These are phyloP conservation scores for Tricholauxania praeusta DNA, from an alignment of 2,888 invertebrate genomes.

Conservation along the genomic window DNA sequence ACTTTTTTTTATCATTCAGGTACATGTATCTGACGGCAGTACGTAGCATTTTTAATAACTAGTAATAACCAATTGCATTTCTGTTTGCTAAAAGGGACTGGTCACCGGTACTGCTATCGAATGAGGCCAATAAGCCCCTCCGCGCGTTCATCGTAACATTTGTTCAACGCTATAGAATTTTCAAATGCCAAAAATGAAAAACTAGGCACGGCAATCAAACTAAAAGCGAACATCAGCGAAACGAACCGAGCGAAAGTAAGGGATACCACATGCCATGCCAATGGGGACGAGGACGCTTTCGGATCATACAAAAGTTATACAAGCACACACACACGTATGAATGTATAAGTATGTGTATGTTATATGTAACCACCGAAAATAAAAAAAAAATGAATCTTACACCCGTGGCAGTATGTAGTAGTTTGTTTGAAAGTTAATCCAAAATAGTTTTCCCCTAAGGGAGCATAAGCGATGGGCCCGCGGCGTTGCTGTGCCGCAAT, in stretches of 20 bases:
- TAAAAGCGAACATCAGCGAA: slow-evolving; percentile 51
- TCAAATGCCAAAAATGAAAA: slow-evolving; percentile 45
- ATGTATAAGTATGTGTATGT: neutral
- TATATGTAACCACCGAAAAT: neutral
- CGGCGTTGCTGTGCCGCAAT: neutral
- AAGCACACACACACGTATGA: slow-evolving; percentile 1
- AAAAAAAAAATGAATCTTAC: neutral
- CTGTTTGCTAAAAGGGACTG: neutral
- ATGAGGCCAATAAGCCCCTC: neutral
- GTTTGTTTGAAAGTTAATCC: slow-evolving; percentile 36
- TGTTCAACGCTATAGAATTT: neutral
- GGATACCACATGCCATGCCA: neutral
- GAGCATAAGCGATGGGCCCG: slow-evolving; percentile 25
- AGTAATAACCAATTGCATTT: slow-evolving; percentile 17
- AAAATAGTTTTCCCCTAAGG: slow-evolving; percentile 35
- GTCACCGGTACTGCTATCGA: neutral
- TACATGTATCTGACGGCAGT: no score
- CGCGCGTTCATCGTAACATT: neutral
- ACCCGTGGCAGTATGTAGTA: neutral
- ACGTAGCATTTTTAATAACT: slow-evolving; percentile 17
- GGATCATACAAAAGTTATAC: slow-evolving; percentile 23
- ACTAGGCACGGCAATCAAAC: slow-evolving; percentile 64
- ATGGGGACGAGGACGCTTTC: slow-evolving; percentile 7
- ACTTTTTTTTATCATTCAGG: no score
- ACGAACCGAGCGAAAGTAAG: neutral